Base-by-base conservation (phyloP, 2,888 invertebrate species). In the Perizoma flavofasciatum region DNA sequence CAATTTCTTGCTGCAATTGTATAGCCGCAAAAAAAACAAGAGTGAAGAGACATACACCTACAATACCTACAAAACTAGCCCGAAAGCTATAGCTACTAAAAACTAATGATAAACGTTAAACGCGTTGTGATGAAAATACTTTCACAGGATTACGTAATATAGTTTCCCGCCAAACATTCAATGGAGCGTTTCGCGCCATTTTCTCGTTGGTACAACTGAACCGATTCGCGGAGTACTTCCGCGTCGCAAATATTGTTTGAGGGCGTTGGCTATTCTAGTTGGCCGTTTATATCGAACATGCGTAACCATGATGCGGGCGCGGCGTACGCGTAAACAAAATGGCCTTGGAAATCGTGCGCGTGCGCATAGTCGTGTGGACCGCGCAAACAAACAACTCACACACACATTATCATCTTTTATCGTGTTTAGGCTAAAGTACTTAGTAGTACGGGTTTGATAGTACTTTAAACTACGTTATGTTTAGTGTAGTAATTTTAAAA, bases 121-220 rank as follows among this genome's bases (percentile, higher is more conserved):
- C 34, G 43, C 49, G 60, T 50, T 53, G 54, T 55, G 45, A 55
- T 53, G 54, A 58, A 82, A 82, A 83, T 81, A 82, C 79, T 88
- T 87, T 88, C 84, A 79, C 83, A 77, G 74, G 74, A 70, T 90
- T 87, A 79, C 80, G 83, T 75, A 89, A 88, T 68, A 65, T 61
- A 68, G 70, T 85, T 88, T 88, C 88, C 89, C 89, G 89, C 89
- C 87, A 86, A 85, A 77, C 63, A 77, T 69, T 89, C 88, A 88
- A 89, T 89, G 90, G 70, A 88, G 82, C 81, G 82, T 79, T 90
- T 89, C 89, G 83, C 89, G 90, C 88, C 87, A 86, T 88, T 86
- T 86, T 85, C 78, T 74, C 59, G 71, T 61, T 59, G 63, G 57
- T 77, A 77, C 77, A 75, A 82, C 72, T 66, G 81, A 78, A 74